Evolutionary conservation across 2,113 vertebrate genomes (phyloP).

Genomic region (Phoxinus phoxinus): DNA sequence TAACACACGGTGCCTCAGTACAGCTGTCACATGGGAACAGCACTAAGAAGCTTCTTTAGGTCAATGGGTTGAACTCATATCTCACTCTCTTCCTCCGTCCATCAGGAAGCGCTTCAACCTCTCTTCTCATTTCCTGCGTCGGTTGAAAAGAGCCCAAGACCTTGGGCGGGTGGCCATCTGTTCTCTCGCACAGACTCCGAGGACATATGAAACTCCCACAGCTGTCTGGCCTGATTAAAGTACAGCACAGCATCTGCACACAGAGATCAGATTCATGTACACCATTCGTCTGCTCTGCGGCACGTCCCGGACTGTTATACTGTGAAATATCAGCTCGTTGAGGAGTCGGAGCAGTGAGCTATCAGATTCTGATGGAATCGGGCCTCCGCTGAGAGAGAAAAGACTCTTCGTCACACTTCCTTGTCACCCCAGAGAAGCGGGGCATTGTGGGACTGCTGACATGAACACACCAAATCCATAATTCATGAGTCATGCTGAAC

Average conservation of each 20-base stretch:
- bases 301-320: constrained; percentile 9
- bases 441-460: constrained; percentile 51
- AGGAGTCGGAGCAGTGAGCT: constrained; percentile 13
- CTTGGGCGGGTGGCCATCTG: constrained; percentile 7
- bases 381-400: constrained; percentile 15
- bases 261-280: constrained; percentile 24
- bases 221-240: constrained; percentile 37
- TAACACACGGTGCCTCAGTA: background rate
- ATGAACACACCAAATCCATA: constrained; percentile 73
- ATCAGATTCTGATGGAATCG: constrained; percentile 36
- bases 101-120: constrained; percentile 18
- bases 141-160: constrained; percentile 5
- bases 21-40: background rate
- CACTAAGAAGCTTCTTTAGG: constrained; percentile 13
- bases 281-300: constrained; percentile 10
- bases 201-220: constrained; percentile 30
- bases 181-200: constrained; percentile 18
- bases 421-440: constrained; percentile 22
- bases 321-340: constrained; percentile 32
- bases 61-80: constrained; percentile 3
- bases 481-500: constrained; percentile 76
- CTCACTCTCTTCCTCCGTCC: constrained; percentile 1
- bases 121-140: background rate
- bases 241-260: constrained; percentile 40
- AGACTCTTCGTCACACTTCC: constrained; percentile 36